Base-by-base conservation (phyloP, 2,888 invertebrate species). In the Drosophila atroscutellata region DNA sequence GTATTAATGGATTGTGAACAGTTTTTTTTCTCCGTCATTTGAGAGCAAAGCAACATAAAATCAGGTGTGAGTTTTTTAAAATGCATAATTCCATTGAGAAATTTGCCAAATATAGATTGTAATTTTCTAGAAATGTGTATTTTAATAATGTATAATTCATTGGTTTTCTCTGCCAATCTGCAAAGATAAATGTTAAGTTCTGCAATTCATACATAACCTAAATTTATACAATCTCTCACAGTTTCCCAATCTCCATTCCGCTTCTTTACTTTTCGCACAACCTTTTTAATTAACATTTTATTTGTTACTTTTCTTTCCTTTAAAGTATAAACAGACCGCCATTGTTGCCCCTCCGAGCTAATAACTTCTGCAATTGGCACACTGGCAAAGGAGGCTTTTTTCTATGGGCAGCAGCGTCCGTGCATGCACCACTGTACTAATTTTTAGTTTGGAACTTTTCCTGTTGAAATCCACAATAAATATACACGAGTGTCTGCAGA, bases 391-490 rank as follows among this genome's bases (percentile, higher is more conserved):
- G 62, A 37, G 30, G 58, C 59, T n/a, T 30, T 36, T 50, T 59
- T 82, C 62, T 73, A 52, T 74, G 62, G 81, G 83, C 77, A 64
- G 70, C 73, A 67, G 64, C 63, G 52, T 59, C 52, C 32, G 34
- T 49, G 57, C 63, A 60, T 66, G 63, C 78, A 50, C 57, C 72
- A 80, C 72, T 88, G 86, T 78, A 83, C 89, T 86, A 85, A 85
- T 85, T 85, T 85, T 85, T 68, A 90, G 85, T 80, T 84, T 64
- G 73, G 45, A 90, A 88, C 86, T 88, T 88, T 88, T 88, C 67
- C 72, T 78, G 71, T 77, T 75, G 61, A 65, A 86, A 83, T 75
- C 68, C 73, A 82, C 82, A 76, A 89, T 86, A 84, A 86, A 81
- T 81, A 84, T 80, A 73, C 77, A 78, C 57, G 56, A 76, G 56